Percentiles rank a stretch among this genome's conserved stretches.
These are phyloP conservation scores for Xenentodon cancila DNA, from an alignment of 2,797 vertebrate genomes.

Conservation along the genomic window DNA sequence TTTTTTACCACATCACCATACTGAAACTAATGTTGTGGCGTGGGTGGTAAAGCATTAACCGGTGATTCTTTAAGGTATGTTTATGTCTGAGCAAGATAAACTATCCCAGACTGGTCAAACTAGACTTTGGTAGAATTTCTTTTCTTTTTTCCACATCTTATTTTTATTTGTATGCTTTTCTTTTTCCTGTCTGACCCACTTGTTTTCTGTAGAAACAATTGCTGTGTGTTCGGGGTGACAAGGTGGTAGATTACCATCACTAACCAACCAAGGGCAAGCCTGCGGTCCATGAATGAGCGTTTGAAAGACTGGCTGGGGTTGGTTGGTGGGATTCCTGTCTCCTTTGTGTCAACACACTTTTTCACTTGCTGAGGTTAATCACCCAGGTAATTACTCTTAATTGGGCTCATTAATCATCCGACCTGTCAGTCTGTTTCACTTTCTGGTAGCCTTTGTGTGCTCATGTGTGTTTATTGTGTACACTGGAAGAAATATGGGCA, in stretches of 20 bases:
- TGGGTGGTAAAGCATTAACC: conserved; percentile 2
- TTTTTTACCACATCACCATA: not conserved
- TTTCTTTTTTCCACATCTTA: not conserved
- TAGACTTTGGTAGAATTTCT: too few species aligned
- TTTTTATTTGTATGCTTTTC: not conserved
- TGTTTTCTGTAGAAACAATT: conserved; percentile 29
- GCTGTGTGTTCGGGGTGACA: conserved; percentile 31
- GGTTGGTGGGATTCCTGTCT: conserved; percentile 36
- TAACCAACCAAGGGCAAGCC: not conserved
- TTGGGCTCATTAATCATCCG: conserved; percentile 75
- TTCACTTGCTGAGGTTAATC: conserved; percentile 62
- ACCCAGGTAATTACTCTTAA: conserved; percentile 69
- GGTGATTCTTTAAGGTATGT: conserved; percentile 6
- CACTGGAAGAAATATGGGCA: not conserved
- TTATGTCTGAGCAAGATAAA: conserved; percentile 14
- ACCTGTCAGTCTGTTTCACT: conserved; percentile 54
- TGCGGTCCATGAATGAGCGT: not conserved
- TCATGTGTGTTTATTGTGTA: conserved; percentile 9
- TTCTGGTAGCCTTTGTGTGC: conserved; percentile 15
- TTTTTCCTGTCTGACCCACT: not conserved
- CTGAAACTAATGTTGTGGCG: conserved; percentile 3
- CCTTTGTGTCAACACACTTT: conserved; percentile 60
- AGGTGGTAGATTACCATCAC: conserved; percentile 30
- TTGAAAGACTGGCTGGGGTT: conserved; percentile 28
- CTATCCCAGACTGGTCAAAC: not conserved